Base-by-base conservation (phyloP, 2,888 invertebrate genomes). In the Orthosia gothica region DNA sequence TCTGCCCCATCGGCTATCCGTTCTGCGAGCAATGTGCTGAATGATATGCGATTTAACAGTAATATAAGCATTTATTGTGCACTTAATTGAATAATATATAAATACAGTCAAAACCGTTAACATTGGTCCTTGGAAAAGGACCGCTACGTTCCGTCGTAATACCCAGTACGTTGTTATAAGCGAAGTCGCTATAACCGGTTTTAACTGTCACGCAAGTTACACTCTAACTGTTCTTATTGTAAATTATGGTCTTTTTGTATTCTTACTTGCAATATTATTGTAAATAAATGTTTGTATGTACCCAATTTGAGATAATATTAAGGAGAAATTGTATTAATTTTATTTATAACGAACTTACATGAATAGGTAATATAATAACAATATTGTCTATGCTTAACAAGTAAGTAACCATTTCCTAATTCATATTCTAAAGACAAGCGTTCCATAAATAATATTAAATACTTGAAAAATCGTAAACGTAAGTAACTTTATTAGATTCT, bases 341-440 rank as follows among this genome's bases (percentile, higher is more conserved):
- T 49, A 59, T 74, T 47, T 13, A 49, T 47, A 70, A 52, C 16
- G 52, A 47, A 40, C 54, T 9, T 23, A 40, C 12, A 18, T 15
- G 40, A 20, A 26, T 40, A 45, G n/a, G 5, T 58, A 52, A 58
- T 65, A 59, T 75, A 76, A 40, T 65, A 49, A 52, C 70, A 70
- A 72, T 63, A 76, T 76, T 76, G 79, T 79, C 80, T 79, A 63
- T 79, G 57, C 79, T 58, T 79, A 47, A 12, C 57, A 58, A 76
- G 57, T 76, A 79, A 57, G 62, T 79, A 76, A 63, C 79, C 50
- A 50, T 70, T 71, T 45, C 20, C 26, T 79, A 26, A 23, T 68
- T 45, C 12, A 45, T 52, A 47, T 47, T 23, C 23, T 77, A 58
- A 50, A 70, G 20, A 49, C 11, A 15, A 58, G 23, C 47, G 18